Evolutionary conservation across 2,113 vertebrate genomes (phyloP), one percentile per base, ranked within the genome.

Genomic region (Peromyscus maniculatus): DNA sequence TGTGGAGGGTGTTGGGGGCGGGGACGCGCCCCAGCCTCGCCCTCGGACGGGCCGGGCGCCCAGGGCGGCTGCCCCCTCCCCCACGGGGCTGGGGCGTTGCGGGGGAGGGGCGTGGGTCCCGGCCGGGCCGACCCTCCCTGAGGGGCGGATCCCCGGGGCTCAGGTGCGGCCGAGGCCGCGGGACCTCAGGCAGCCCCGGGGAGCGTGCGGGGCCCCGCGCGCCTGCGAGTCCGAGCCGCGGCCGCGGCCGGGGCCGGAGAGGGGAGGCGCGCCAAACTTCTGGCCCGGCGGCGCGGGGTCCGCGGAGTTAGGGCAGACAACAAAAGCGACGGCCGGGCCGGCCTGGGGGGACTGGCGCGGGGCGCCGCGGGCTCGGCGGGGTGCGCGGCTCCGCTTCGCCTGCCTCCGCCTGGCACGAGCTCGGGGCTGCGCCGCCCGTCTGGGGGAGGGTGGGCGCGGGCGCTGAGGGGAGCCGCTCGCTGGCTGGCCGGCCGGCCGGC

Each of bases 241-340:
- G 49, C 75, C 7, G 77, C 43, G 43, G 83, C 33, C 12, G 96
- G 3, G 91, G 93, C 75, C 33, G 62, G 82, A 4, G 28, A 69
- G 87, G 86, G 39, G 95, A 80, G 94, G 89, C 97, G 94, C 97
- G 79, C 95, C 80, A 97, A 98, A 97, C 96, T 98, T 97, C 94
- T 96, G 78, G 62, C 31, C 2, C 22, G 91, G 92, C 87, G 19
- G 95, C 77, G 66, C 43, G 94, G 83, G 87, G 66, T 88, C 87
- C 33, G 55, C 62, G 79, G 97, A 97, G 97, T 97, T 95, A 93
- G 1, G 93, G 92, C 69, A 33, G 86, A 95, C 83, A 95, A 97
- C 97, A 97, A 97, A 96, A 97, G 97, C 96, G 83, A 91, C 69
- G 77, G 84, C 93, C 57, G 2, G 67, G 55, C 75, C 16, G 87